Conservation (phyloP, 2,113 vertebrate species). For the Gulo gulo region DNA sequence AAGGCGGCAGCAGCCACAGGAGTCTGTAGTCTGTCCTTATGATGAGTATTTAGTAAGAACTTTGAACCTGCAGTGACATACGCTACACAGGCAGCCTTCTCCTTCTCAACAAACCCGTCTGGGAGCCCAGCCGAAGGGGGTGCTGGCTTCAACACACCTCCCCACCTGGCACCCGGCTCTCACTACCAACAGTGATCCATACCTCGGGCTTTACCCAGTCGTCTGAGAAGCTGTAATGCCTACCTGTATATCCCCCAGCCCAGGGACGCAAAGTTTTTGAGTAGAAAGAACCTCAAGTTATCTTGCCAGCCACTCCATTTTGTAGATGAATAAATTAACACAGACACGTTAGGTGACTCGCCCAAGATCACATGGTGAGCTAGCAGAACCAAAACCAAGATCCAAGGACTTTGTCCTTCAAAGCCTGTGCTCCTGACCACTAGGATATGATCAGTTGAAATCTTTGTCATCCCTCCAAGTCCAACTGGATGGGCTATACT, state of each 20-base stretch:
- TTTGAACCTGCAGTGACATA: background rate
- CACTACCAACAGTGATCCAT: background rate
- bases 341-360: background rate
- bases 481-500: background rate
- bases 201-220: too few species aligned
- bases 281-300: background rate
- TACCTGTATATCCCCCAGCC: background rate
- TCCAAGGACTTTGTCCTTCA: background rate
- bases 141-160: background rate
- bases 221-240: background rate
- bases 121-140: background rate
- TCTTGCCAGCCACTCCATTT: background rate
- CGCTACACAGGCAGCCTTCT: background rate
- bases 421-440: background rate
- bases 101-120: conserved; percentile 57
- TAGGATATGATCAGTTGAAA: background rate
- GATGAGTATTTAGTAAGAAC: background rate
- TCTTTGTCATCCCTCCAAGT: background rate
- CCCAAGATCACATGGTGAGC: background rate
- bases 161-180: background rate
- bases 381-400: background rate
- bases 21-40: background rate
- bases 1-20: background rate
- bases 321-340: background rate
- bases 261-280: background rate